Conservation (phyloP, 2,113 vertebrate species). For the Gymnorhina tibicen region DNA sequence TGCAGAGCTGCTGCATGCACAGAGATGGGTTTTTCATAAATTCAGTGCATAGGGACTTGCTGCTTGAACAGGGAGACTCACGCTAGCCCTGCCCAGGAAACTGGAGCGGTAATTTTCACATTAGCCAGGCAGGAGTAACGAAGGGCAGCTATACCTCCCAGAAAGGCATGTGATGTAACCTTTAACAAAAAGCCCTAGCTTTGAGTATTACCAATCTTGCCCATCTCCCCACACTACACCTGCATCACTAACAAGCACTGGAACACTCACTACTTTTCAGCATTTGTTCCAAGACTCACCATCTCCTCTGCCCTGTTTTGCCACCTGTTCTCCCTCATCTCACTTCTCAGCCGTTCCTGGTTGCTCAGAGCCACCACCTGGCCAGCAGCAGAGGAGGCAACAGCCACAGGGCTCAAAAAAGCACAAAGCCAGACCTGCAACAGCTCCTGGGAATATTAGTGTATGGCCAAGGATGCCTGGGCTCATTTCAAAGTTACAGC, state of each 20-base stretch:
- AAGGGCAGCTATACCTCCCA: not conserved
- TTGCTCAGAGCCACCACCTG: slow-evolving; percentile 58
- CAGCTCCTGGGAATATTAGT: not conserved
- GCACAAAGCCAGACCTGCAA: not conserved
- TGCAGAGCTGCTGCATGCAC: not conserved
- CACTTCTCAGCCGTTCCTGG: not conserved
- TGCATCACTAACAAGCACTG: not conserved
- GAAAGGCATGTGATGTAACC: not conserved
- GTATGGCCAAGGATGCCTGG: not conserved
- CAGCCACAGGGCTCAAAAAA: not conserved
- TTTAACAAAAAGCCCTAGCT: not conserved
- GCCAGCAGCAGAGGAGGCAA: slow-evolving; percentile 29
- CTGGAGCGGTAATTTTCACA: not conserved
- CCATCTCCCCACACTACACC: not conserved
- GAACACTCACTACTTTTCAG: not conserved
- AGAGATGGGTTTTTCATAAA: not conserved
- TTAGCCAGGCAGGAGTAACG: not conserved
- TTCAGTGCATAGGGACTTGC: not conserved
- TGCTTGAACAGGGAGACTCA: not conserved
- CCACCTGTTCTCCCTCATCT: not conserved
- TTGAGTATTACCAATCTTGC: not conserved
- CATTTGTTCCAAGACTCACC: not conserved
- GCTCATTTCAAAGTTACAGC: not conserved
- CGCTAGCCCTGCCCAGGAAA: not conserved
- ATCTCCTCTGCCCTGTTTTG: not conserved